Conservation (phyloP, 2,113 vertebrate species). For the Promerops cafer region DNA sequence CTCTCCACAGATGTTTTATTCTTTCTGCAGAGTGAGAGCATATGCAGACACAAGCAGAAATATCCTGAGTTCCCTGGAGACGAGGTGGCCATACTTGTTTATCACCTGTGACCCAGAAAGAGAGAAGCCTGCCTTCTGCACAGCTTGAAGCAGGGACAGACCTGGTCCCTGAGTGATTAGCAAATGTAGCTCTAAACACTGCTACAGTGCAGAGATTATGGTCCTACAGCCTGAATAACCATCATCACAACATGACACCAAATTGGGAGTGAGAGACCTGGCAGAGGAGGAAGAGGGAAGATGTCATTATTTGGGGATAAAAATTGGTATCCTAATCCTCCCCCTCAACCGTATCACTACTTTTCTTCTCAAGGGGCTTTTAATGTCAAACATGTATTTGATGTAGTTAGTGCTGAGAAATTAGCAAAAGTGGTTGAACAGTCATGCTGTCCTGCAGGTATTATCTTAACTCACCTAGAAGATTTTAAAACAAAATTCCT, state of each 20-base stretch:
- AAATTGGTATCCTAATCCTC: not conserved
- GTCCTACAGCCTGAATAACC: not conserved
- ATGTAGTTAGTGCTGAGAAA: not conserved
- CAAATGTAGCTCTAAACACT: not conserved
- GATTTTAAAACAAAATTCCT: not conserved
- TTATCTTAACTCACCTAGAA: not conserved
- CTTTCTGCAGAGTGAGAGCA: not conserved
- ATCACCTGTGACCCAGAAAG: not conserved
- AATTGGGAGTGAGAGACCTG: not conserved
- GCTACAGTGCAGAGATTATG: not conserved
- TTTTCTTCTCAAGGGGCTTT: not conserved
- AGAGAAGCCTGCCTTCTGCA: not conserved
- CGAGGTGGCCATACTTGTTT: not conserved
- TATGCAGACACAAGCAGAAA: not conserved
- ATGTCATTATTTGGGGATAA: not conserved
- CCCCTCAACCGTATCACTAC: rapidly evolving
- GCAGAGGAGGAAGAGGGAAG: not conserved
- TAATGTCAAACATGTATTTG: not conserved
- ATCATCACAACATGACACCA: not conserved
- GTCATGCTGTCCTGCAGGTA: not conserved
- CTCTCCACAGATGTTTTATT: not conserved
- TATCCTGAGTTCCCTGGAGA: not conserved
- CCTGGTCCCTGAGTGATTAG: not conserved
- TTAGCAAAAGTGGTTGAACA: not conserved
- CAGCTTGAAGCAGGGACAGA: not conserved